A percentile compares a stretch with the other conserved stretches of the same genome.
phyloP scores from a whole-genome alignment of 2,113 vertebrate species.

The Zosterops borbonicus region DNA sequence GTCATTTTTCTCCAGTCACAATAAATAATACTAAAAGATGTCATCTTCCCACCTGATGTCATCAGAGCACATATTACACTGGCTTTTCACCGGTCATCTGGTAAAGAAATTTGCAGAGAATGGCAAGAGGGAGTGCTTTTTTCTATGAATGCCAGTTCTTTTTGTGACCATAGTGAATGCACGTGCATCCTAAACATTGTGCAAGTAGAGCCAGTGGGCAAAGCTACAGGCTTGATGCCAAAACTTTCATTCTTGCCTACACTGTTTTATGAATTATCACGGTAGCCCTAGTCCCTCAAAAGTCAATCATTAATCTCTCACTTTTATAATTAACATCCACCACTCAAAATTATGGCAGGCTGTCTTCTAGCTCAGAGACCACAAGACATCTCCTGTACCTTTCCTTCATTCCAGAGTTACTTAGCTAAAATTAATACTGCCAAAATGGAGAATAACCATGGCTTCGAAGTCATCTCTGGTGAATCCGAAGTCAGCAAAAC shows the following conservation, averaged over 20 bases:
- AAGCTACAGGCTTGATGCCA: neutral
- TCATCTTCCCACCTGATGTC: neutral
- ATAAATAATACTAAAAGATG: neutral
- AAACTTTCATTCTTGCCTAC: neutral
- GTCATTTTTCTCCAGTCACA: neutral
- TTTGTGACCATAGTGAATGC: neutral
- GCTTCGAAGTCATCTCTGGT: neutral
- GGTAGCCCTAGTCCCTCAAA: neutral
- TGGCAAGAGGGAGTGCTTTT: neutral
- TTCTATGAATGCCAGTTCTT: neutral
- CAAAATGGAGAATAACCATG: rapidly evolving
- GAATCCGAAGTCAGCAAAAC: neutral
- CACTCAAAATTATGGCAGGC: neutral
- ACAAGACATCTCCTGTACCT: neutral
- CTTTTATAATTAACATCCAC: neutral
- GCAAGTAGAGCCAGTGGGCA: neutral
- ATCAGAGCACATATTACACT: neutral
- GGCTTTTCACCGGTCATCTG: neutral
- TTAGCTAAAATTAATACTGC: neutral
- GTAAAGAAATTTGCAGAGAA: neutral
- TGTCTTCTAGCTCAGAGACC: neutral
- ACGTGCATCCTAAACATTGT: rapidly evolving
- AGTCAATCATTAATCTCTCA: neutral
- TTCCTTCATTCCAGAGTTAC: neutral
- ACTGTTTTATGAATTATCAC: neutral